Percentiles rank a stretch among this genome's conserved stretches.
These are phyloP conservation scores for Coptotermes formosanus DNA, from an alignment of 1,140 invertebrate species.

Conservation along the genomic window DNA sequence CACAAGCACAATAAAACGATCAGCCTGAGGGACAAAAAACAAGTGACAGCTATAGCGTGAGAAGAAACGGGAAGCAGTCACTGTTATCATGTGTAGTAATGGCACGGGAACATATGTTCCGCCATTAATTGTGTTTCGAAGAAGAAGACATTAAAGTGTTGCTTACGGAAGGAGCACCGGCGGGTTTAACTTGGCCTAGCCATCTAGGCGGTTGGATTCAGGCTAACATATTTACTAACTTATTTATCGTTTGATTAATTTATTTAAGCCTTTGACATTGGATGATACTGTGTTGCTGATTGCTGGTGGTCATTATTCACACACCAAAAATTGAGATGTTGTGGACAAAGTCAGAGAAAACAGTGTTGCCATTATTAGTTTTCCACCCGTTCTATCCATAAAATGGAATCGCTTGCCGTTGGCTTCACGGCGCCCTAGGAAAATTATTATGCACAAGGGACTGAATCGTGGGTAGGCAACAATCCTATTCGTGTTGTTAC, in stretches of 20 bases:
- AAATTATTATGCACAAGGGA: constrained; percentile 42
- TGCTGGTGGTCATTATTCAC: constrained; percentile 45
- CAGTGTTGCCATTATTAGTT: constrained; percentile 37
- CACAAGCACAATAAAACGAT: constrained; percentile 42
- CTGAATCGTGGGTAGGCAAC: constrained; percentile 31
- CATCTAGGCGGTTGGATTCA: constrained; percentile 43
- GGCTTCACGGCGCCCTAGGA: constrained; percentile 45
- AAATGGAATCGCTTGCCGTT: constrained; percentile 48
- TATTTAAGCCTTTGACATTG: constrained; percentile 33
- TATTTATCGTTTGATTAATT: constrained; percentile 44
- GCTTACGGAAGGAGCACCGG: constrained; percentile 35
- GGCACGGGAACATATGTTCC: constrained; percentile 42
- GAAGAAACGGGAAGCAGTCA: constrained; percentile 43
- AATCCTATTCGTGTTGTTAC: background rate
- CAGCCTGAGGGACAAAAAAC: constrained; percentile 39
- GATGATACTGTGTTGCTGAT: constrained; percentile 41
- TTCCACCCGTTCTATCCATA: constrained; percentile 44
- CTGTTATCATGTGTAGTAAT: constrained; percentile 43
- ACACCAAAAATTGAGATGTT: constrained; percentile 45
- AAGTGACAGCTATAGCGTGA: constrained; percentile 35
- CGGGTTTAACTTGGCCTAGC: constrained; percentile 39
- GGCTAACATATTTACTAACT: constrained; percentile 43
- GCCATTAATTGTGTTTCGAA: constrained; percentile 43
- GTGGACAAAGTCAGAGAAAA: constrained; percentile 40
- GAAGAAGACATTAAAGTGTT: constrained; percentile 37